Percentiles rank a stretch among this genome's conserved stretches.
These are phyloP conservation scores for Rhopilema esculentum DNA, from an alignment of 30 jellyfish, hydroid and myxozoan species.

Conservation along the genomic window DNA sequence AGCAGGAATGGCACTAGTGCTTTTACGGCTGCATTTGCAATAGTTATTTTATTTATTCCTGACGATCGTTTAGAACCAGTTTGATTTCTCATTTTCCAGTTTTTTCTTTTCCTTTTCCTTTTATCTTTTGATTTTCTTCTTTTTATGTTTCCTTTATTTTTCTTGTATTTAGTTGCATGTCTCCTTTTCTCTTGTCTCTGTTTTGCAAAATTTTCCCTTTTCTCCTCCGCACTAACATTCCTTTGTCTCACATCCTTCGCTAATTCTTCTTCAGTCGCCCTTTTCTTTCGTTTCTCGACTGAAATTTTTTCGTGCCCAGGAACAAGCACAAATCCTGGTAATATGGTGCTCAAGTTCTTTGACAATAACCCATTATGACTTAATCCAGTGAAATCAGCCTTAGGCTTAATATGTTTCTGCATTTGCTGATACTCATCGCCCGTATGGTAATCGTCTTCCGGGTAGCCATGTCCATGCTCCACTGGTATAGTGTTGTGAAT, in stretches of 20 bases:
- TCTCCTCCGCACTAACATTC: background rate
- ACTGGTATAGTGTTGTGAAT: slow-evolving; percentile 49
- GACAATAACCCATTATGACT: background rate
- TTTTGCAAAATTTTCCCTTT: background rate
- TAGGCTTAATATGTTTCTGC: background rate
- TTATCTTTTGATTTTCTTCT: background rate
- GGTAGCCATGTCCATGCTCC: slow-evolving; percentile 51
- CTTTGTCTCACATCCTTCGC: background rate
- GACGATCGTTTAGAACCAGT: slow-evolving; percentile 37
- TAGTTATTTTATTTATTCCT: slow-evolving; percentile 27
- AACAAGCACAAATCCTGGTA: slow-evolving; percentile 70
- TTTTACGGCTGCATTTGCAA: slow-evolving; percentile 82
- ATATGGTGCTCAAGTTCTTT: slow-evolving; percentile 55
- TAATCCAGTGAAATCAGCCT: background rate
- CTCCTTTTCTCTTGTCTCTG: background rate
- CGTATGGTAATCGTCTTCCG: background rate
- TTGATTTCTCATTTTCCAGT: background rate
- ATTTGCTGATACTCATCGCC: background rate
- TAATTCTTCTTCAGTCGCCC: background rate
- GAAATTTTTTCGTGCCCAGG: slow-evolving; percentile 48
- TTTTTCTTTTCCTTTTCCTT: background rate
- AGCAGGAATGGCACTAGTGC: slow-evolving; percentile 70
- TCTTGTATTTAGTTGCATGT: background rate
- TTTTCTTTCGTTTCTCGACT: slow-evolving; percentile 2
- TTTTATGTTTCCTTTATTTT: background rate